These are phyloP conservation scores for Dendrocincla tyrannina DNA, from an alignment of 2,797 vertebrate genomes.

Conservation along the genomic window DNA sequence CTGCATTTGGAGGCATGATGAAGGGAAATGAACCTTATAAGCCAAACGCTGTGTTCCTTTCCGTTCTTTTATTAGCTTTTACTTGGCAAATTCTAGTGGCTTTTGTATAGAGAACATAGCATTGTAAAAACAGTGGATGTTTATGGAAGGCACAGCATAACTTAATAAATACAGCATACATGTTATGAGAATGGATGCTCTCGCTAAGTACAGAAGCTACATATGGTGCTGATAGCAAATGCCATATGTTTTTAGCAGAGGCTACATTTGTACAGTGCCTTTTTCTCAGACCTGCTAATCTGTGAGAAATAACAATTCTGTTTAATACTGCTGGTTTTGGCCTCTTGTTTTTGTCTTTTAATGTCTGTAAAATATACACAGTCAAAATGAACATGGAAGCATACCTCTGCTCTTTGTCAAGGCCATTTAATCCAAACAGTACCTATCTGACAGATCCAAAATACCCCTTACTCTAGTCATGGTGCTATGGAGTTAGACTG, in stretches of 20 bases:
- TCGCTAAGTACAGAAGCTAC: slow-evolving; percentile 21
- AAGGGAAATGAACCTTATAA: slow-evolving; percentile 40
- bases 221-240: slow-evolving; percentile 63
- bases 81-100: slow-evolving; percentile 31
- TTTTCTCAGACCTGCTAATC: slow-evolving; percentile 41
- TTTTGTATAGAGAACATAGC: slow-evolving; percentile 3
- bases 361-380: not conserved
- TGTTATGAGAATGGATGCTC: slow-evolving; percentile 42
- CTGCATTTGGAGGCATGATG: slow-evolving; percentile 38
- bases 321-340: not conserved
- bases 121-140: slow-evolving; percentile 17
- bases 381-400: fast-evolving
- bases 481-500: not conserved
- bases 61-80: slow-evolving; percentile 34
- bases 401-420: not conserved
- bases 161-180: slow-evolving; percentile 49
- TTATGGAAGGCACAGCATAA: slow-evolving; percentile 32
- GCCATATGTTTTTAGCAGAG: slow-evolving; percentile 58
- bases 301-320: slow-evolving; percentile 54
- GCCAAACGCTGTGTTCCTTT: slow-evolving; percentile 33
- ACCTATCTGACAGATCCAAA: not conserved
- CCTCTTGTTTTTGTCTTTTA: slow-evolving; percentile 20
- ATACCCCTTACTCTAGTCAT: not conserved
- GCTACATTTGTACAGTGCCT: slow-evolving; percentile 41
- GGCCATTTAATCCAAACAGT: not conserved